Base-by-base conservation (phyloP, 2,888 invertebrate species). In the Bombyx huttoni region DNA sequence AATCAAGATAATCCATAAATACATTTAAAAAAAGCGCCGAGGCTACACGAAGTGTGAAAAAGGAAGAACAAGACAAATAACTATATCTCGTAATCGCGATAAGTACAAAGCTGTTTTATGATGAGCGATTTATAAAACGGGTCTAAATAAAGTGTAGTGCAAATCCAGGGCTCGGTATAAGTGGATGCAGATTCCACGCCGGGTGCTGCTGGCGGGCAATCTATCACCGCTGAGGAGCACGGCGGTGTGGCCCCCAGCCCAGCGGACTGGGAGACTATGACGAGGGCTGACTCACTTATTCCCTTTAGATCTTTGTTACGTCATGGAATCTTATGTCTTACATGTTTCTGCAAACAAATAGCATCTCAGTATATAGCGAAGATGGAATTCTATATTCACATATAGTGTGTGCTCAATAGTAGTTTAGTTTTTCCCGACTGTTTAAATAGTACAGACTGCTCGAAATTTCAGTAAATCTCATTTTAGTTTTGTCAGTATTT, bases 171-270 rank as follows among this genome's bases (percentile, higher is more conserved):
- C 64, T 65, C 59, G 58, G 54, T 64, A 70, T 75, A 75, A 80
- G 76, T 71, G 73, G 76, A 81, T 78, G 81, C 78, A 79, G 76
- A 77, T 71, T 64, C 62, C 65, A 63, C 70, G 68, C 74, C 76
- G 75, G 76, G 67, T 77, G 80, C 62, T 59, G 56, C 60, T 65
- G 79, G 76, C 80, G 77, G 75, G 71, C 67, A 70, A 82, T 81
- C 81, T 72, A 79, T 82, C 82, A 81, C 73, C 56, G 53, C 61
- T 51, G 58, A 57, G 59, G 62, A 54, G 56, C 57, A 61, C 57
- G 51, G 58, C 35, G 53, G 52, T 45, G 58, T 53, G 57, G 58
- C 57, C 40, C 47, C 46, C 45, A 45, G 46, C 49, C 54, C 55
- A 52, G 60, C 52, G 57, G 53, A 47, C 35, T 8, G 34, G 3